phyloP scores from a whole-genome alignment of 2,888 invertebrate genomes.

The Clitarchus hookeri region DNA sequence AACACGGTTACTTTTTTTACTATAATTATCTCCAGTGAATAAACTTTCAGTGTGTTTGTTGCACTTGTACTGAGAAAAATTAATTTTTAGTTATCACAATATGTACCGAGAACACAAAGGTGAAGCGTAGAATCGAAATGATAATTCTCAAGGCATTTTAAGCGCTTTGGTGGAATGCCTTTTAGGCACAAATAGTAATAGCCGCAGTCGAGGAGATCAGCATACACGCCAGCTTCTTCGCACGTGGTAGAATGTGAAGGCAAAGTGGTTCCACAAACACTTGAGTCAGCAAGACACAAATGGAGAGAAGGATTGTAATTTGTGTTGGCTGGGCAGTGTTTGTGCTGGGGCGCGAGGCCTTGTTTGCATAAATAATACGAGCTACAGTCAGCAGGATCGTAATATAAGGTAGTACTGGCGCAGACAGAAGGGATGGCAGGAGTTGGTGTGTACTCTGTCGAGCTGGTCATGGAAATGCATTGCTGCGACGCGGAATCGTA shows the following conservation, averaged over 20 bases:
- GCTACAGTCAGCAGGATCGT: background rate
- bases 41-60: too few relatives aligned
- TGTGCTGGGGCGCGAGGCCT: background rate
- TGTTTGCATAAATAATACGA: background rate
- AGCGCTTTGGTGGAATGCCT: background rate
- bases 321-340: background rate
- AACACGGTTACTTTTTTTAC: too few relatives aligned
- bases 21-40: too few relatives aligned
- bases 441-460: background rate
- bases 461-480: background rate
- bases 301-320: background rate
- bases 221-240: background rate
- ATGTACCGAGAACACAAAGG: background rate
- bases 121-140: background rate
- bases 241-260: background rate
- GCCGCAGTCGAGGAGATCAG: background rate
- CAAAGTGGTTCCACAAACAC: background rate
- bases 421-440: background rate
- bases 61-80: background rate
- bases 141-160: background rate
- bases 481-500: background rate
- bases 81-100: background rate
- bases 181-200: background rate
- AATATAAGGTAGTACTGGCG: background rate
- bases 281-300: background rate